These are phyloP conservation scores for Hipposideros armiger DNA, from an alignment of 2,113 vertebrate species.

Conservation along the genomic window DNA sequence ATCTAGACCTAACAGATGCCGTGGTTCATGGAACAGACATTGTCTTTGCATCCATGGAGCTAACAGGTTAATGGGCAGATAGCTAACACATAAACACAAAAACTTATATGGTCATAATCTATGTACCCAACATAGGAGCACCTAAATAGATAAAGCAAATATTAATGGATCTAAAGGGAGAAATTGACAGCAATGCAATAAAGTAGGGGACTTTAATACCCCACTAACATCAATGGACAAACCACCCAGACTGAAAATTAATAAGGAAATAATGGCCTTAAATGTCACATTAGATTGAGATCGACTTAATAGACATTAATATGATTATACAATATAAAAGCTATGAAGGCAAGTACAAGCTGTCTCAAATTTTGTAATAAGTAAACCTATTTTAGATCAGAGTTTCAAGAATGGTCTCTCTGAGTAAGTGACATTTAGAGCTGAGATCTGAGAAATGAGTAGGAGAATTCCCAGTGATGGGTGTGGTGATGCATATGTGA, in stretches of 20 bases:
- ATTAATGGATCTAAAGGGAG: background rate
- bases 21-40: background rate
- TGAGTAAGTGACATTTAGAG: slow-evolving; percentile 71
- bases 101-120: background rate
- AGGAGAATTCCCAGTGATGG: background rate
- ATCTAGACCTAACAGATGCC: background rate
- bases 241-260: background rate
- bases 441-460: slow-evolving; percentile 52
- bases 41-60: background rate
- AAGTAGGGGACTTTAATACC: background rate
- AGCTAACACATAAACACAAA: background rate
- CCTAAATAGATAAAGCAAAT: background rate
- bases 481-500: background rate
- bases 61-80: background rate
- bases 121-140: background rate
- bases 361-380: slow-evolving; percentile 55
- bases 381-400: slow-evolving; percentile 54
- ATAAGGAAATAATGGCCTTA: background rate
- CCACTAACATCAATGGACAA: background rate
- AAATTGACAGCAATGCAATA: background rate
- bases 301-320: background rate
- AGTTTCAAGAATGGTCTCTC: slow-evolving; percentile 41
- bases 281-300: background rate
- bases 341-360: background rate
- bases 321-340: background rate